These are phyloP conservation scores for Hypotaenidia philippensis DNA, from an alignment of 2,797 vertebrate species.

Conservation along the genomic window DNA sequence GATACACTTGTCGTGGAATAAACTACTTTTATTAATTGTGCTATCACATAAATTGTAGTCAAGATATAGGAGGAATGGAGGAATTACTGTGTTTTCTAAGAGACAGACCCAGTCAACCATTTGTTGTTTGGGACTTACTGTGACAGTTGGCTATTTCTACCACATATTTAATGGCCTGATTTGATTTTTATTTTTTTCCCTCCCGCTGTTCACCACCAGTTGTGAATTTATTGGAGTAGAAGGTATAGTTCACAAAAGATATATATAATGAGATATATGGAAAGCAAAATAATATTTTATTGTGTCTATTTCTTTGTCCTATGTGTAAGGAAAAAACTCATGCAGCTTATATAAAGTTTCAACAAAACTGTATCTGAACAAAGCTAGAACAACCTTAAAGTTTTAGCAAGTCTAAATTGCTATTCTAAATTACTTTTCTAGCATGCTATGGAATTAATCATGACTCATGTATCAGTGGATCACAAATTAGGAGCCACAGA, in stretches of 20 bases:
- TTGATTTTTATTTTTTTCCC: background rate
- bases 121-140: background rate
- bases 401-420: background rate
- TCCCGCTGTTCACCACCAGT: background rate
- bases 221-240: background rate
- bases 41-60: background rate
- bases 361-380: background rate
- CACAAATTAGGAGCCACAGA: background rate
- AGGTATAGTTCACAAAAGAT: background rate
- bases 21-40: background rate
- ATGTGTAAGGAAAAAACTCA: background rate
- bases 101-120: background rate
- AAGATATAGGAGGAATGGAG: background rate
- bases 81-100: background rate
- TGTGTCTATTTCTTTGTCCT: background rate
- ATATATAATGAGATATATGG: background rate
- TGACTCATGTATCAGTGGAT: background rate
- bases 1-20: background rate
- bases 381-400: background rate
- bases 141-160: background rate
- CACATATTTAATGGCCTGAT: background rate
- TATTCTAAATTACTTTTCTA: conserved; percentile 31
- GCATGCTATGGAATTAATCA: background rate
- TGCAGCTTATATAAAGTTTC: background rate
- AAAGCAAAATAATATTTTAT: conserved; percentile 12